These are phyloP conservation scores for Aphis craccivora DNA, from an alignment of 1,140 invertebrate species.

Conservation along the genomic window DNA sequence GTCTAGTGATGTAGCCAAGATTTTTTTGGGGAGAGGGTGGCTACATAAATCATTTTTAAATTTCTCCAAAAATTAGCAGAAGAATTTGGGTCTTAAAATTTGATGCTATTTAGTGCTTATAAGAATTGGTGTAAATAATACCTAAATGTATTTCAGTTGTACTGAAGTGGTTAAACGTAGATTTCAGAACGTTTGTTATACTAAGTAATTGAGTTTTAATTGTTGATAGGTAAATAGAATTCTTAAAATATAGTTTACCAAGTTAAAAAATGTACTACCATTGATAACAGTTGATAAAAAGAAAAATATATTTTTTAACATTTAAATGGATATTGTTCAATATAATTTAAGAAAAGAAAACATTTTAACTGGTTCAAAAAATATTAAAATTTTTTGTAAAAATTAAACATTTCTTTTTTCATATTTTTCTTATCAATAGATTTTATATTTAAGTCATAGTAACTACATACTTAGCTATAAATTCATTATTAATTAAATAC, in stretches of 20 bases:
- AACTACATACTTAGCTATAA: background rate
- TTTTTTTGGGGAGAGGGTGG: background rate
- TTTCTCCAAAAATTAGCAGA: background rate
- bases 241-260: background rate
- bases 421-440: background rate
- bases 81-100: background rate
- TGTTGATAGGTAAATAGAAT: background rate
- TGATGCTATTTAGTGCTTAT: too few species aligned
- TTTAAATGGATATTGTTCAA: background rate
- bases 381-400: background rate
- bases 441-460: background rate
- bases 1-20: background rate
- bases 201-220: background rate
- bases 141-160: background rate
- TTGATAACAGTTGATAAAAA: background rate
- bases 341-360: background rate
- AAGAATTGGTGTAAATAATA: background rate
- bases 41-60: background rate
- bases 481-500: background rate
- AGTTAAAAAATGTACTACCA: background rate
- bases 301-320: background rate
- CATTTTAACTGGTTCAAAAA: background rate
- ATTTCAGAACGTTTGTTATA: background rate
- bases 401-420: background rate
- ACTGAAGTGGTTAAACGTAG: background rate